These are phyloP conservation scores for Drosophila prostipennis DNA, from an alignment of 2,888 invertebrate species.

Conservation along the genomic window DNA sequence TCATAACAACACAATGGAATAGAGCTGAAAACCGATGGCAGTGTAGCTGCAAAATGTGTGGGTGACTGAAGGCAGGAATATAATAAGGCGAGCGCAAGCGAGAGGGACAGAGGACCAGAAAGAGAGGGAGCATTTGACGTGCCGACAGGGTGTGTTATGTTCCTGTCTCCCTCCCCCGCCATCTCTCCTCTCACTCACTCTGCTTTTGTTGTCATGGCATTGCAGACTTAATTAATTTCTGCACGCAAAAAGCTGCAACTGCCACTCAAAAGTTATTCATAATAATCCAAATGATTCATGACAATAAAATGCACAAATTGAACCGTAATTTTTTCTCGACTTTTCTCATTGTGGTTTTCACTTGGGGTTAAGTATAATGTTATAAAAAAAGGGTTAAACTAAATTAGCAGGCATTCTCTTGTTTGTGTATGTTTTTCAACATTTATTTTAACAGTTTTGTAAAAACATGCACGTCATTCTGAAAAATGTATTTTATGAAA, in stretches of 20 bases:
- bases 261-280: slow-evolving; percentile 52
- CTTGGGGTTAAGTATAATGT: slow-evolving; percentile 6
- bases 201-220: slow-evolving; percentile 34
- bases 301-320: slow-evolving; percentile 61
- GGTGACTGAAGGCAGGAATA: slow-evolving; percentile 18
- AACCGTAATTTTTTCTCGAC: slow-evolving; percentile 27
- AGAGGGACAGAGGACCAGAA: not conserved
- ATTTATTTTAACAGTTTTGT: too few species aligned
- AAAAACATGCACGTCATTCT: too few species aligned
- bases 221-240: slow-evolving; percentile 72
- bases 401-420: slow-evolving; percentile 12
- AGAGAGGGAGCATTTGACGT: slow-evolving; percentile 56
- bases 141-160: slow-evolving; percentile 50
- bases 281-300: slow-evolving; percentile 70
- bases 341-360: slow-evolving; percentile 18
- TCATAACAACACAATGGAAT: slow-evolving; percentile 30
- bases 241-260: slow-evolving; percentile 66
- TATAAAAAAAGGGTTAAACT: slow-evolving; percentile 6
- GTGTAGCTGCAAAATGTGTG: slow-evolving; percentile 35
- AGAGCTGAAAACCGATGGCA: slow-evolving; percentile 22
- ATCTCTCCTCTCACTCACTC: not conserved
- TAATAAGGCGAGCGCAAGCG: not conserved
- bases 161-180: not conserved
- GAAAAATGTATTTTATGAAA: too few species aligned
- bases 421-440: not conserved